Percentiles rank a stretch among this genome's conserved stretches.
phyloP scores from a whole-genome alignment of 1,140 invertebrate species.

The Drosophila suzukii region DNA sequence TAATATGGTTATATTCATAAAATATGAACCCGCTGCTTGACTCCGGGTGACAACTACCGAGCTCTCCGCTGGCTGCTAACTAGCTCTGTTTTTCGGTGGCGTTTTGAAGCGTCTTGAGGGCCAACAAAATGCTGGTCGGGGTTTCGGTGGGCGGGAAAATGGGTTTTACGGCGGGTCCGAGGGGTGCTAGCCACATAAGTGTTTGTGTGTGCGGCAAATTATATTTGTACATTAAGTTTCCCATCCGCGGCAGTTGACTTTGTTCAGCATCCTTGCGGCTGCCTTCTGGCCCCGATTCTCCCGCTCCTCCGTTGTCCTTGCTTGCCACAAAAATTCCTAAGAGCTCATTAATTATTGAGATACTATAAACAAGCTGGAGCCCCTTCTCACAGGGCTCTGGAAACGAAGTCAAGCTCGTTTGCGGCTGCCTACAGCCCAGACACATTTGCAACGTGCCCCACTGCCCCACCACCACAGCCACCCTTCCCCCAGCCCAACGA shows the following conservation, averaged over 20 bases:
- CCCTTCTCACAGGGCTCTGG: conserved; percentile 19
- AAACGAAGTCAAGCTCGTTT: conserved; percentile 82
- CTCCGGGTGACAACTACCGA: conserved; percentile 66
- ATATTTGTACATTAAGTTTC: conserved; percentile 82
- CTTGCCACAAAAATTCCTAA: conserved; percentile 80
- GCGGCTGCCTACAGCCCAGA: conserved; percentile 75
- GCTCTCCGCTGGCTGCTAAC: conserved; percentile 37
- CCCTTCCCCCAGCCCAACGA: neutral
- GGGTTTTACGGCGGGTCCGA: conserved; percentile 13
- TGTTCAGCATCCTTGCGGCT: conserved; percentile 43
- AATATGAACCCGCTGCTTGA: conserved; percentile 68
- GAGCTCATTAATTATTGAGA: conserved; percentile 83
- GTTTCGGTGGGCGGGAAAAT: neutral
- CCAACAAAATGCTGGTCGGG: conserved; percentile 60
- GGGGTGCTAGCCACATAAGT: conserved; percentile 69
- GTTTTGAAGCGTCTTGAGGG: conserved; percentile 63
- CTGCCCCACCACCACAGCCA: conserved; percentile 3
- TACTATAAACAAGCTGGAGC: conserved; percentile 78
- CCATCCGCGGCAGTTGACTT: conserved; percentile 72
- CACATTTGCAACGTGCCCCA: conserved; percentile 59
- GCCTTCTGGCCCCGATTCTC: conserved; percentile 23
- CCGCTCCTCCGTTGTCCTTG: conserved; percentile 33
- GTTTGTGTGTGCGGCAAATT: conserved; percentile 81
- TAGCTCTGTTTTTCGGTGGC: conserved; percentile 68
- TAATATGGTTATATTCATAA: conserved; percentile 82